A percentile compares a stretch with the other conserved stretches of the same genome.
These are phyloP conservation scores for Phlogophora meticulosa DNA, from an alignment of 2,888 invertebrate genomes.

Conservation along the genomic window DNA sequence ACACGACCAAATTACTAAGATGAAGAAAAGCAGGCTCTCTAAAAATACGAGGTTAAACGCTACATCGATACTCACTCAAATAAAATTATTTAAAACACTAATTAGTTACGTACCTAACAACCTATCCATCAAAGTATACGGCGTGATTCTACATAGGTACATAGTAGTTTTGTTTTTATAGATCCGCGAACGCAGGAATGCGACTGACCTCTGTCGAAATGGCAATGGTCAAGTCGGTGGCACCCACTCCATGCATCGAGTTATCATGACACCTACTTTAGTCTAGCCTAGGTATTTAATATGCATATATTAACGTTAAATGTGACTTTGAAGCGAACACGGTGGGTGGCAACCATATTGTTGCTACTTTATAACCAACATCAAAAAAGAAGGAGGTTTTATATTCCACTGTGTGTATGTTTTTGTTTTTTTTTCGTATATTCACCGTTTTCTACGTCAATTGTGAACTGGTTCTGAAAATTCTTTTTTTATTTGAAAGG, in stretches of 20 bases:
- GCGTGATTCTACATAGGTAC: conserved; percentile 1
- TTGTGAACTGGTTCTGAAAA: no score
- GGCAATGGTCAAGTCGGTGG: conserved; percentile 68
- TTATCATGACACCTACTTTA: conserved; percentile 62
- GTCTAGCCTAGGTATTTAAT: conserved; percentile 54
- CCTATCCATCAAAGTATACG: not conserved
- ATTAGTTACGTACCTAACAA: conserved; percentile 10
- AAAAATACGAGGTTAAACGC: conserved; percentile 17
- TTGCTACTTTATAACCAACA: no score
- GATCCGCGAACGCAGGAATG: conserved; percentile 67
- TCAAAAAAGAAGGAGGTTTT: no score
- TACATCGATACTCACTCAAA: conserved; percentile 3
- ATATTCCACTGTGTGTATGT: no score
- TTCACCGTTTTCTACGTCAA: no score
- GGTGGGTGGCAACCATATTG: conserved; percentile 48
- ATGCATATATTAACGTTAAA: conserved; percentile 59
- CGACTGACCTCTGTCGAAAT: conserved; percentile 74
- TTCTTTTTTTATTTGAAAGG: no score
- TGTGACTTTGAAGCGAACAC: conserved; percentile 28
- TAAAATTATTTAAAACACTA: conserved; percentile 7
- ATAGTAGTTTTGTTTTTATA: conserved; percentile 59
- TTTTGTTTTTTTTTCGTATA: no score
- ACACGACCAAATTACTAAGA: not conserved
- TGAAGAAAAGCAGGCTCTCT: conserved; percentile 6
- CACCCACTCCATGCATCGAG: conserved; percentile 73